These are phyloP conservation scores for Drosophila percnosoma DNA, from an alignment of 2,888 invertebrate species.

Conservation along the genomic window DNA sequence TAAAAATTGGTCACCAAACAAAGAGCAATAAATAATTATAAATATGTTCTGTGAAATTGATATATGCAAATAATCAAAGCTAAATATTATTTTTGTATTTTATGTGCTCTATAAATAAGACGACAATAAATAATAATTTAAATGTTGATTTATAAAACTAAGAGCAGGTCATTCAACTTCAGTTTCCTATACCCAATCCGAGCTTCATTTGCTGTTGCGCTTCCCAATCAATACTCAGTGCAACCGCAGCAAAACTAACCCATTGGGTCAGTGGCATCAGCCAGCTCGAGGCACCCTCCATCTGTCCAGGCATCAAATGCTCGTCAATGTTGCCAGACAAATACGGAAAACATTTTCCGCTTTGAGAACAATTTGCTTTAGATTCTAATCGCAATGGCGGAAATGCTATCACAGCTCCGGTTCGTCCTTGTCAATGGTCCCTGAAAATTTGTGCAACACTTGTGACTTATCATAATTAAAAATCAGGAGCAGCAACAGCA, in stretches of 20 bases:
- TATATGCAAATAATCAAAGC: background rate
- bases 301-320: slow-evolving; percentile 37
- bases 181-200: background rate
- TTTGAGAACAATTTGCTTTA: slow-evolving; percentile 69
- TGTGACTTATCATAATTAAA: slow-evolving; percentile 73
- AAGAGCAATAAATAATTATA: background rate
- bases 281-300: background rate
- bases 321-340: slow-evolving; percentile 58
- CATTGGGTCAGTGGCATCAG: slow-evolving; percentile 77
- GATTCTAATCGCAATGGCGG: slow-evolving; percentile 68
- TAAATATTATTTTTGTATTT: background rate
- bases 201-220: background rate
- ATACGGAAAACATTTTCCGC: slow-evolving; percentile 69
- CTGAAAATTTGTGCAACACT: slow-evolving; percentile 45
- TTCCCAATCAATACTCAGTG: slow-evolving; percentile 33
- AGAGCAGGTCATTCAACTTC: background rate
- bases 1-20: background rate
- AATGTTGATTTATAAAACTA: background rate
- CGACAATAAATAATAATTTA: background rate
- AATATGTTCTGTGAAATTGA: background rate
- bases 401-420: slow-evolving; percentile 40
- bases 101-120: background rate
- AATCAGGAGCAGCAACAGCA: slow-evolving; percentile 52
- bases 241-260: slow-evolving; percentile 61
- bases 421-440: slow-evolving; percentile 45